A percentile compares a stretch with the other conserved stretches of the same genome.
phyloP scores from a whole-genome alignment of 2,888 invertebrate species.

The Metallyticus violacea region DNA sequence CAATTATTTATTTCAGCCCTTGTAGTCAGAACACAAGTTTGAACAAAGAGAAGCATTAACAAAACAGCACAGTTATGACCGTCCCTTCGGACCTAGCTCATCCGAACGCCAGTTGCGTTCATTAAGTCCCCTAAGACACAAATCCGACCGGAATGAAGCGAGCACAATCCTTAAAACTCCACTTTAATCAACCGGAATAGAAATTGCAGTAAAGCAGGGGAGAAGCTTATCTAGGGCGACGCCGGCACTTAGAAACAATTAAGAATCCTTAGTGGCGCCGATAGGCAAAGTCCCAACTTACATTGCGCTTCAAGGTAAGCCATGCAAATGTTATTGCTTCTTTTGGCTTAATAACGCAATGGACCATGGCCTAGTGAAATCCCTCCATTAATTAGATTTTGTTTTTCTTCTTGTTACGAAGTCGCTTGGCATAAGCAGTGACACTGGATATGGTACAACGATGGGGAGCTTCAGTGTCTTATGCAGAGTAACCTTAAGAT shows the following conservation, averaged over 20 bases:
- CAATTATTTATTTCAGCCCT: too few relatives aligned
- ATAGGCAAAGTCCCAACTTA: neutral
- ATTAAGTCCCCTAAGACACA: neutral
- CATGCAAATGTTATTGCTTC: neutral
- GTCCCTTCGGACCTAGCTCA: neutral
- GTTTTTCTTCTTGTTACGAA: too few relatives aligned
- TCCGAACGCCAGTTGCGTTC: neutral
- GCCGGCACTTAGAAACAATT: neutral
- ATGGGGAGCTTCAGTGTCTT: too few relatives aligned
- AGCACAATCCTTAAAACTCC: neutral
- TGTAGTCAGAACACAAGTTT: too few relatives aligned
- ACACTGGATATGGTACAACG: too few relatives aligned
- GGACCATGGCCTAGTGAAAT: neutral
- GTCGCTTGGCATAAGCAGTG: too few relatives aligned
- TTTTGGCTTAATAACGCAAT: neutral
- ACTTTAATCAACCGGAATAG: neutral
- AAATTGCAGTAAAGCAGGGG: neutral
- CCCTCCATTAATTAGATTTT: too few relatives aligned
- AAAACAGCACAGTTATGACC: too few relatives aligned
- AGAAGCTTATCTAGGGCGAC: too few relatives aligned
- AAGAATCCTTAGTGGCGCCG: too few relatives aligned
- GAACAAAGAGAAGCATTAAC: too few relatives aligned
- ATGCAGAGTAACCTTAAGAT: too few relatives aligned
- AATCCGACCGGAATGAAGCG: neutral
- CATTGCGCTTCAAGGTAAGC: neutral